A percentile compares a stretch with the other conserved stretches of the same genome.
These are phyloP conservation scores for Lasioglossum villosulum DNA, from an alignment of 2,888 invertebrate genomes.

Conservation along the genomic window DNA sequence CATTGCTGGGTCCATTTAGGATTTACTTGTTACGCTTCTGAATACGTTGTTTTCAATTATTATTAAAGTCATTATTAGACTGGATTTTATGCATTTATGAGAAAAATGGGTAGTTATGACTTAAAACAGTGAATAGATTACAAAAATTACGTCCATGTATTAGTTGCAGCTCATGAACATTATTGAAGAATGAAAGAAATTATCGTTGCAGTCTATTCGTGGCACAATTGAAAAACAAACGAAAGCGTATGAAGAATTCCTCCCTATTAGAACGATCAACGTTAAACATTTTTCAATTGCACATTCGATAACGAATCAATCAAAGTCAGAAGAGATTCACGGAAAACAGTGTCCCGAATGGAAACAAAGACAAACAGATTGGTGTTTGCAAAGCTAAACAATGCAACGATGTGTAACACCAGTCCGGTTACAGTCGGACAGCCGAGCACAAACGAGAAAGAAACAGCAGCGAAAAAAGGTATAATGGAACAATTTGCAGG, in stretches of 20 bases:
- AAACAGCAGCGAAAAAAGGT: neutral
- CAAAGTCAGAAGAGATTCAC: neutral
- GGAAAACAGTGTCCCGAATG: neutral
- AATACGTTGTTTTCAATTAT: neutral
- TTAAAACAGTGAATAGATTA: no score
- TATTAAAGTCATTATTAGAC: no score
- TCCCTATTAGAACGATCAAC: neutral
- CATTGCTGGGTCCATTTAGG: neutral
- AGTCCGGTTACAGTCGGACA: neutral
- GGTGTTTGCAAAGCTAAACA: neutral
- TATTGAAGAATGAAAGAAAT: no score
- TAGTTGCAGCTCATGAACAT: no score
- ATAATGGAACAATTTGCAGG: conserved; percentile 2
- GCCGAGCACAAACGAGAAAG: neutral
- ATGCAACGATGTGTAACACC: neutral
- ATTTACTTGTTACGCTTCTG: neutral
- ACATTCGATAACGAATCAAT: neutral
- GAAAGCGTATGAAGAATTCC: neutral
- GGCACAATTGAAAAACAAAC: no score
- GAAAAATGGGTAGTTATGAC: no score
- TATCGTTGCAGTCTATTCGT: no score
- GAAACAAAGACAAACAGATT: neutral
- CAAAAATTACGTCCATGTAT: no score
- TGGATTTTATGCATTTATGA: no score
- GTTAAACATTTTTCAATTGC: neutral